A percentile compares a stretch with the other conserved stretches of the same genome.
These are phyloP conservation scores for Paracentrotus lividus DNA, from an alignment of 53 echinoderm and acorn worm genomes.

Conservation along the genomic window DNA sequence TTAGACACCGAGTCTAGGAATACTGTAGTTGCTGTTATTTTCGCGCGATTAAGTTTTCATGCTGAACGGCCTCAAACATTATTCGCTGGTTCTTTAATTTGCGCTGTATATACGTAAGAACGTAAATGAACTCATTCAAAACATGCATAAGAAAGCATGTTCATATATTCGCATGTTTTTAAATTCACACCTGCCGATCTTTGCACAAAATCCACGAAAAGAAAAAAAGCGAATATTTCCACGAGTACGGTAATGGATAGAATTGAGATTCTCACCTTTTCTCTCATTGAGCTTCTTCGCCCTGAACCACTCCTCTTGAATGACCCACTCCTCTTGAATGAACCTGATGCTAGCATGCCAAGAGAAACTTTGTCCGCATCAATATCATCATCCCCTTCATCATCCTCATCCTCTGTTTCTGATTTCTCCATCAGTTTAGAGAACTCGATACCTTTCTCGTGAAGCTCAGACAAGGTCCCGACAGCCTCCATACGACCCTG, in stretches of 20 bases:
- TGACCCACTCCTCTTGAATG: conserved; percentile 50
- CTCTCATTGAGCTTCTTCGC: not conserved
- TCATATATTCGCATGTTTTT: too few species aligned
- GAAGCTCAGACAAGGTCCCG: conserved; percentile 87
- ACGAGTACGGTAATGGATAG: not conserved
- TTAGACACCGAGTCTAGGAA: too few species aligned
- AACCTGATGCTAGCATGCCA: conserved; percentile 11
- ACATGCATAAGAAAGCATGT: too few species aligned
- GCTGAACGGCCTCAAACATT: too few species aligned
- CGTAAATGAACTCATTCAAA: too few species aligned
- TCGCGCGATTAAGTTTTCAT: too few species aligned
- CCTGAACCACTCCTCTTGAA: conserved; percentile 18
- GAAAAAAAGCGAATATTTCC: too few species aligned
- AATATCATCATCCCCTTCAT: conserved; percentile 39
- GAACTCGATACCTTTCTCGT: conserved; percentile 86
- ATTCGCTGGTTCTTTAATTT: too few species aligned
- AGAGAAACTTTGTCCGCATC: conserved; percentile 6
- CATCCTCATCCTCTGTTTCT: conserved; percentile 80
- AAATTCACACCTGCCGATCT: too few species aligned
- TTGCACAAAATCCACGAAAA: too few species aligned
- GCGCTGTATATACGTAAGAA: too few species aligned
- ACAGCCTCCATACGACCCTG: conserved; percentile 91
- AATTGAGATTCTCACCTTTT: not conserved
- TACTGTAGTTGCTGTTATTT: too few species aligned
- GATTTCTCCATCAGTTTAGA: conserved; percentile 82